Conservation (phyloP, 2,113 vertebrate genomes). For the Phalacrocorax aristotelis region DNA sequence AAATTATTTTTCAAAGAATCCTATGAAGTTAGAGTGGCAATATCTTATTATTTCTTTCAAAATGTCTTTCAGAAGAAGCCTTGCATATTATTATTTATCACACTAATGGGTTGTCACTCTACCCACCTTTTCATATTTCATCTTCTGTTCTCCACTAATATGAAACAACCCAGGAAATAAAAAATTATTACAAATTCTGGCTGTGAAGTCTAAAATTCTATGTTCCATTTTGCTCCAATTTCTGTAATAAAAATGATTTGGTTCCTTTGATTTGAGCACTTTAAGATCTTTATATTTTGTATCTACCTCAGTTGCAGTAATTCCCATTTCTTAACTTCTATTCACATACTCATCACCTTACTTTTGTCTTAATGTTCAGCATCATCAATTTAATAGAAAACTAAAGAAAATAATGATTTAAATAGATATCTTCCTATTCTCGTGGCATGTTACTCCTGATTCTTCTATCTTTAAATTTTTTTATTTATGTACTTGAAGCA, state of each 20-base stretch:
- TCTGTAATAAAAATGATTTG: background rate
- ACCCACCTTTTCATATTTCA: background rate
- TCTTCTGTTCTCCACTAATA: background rate
- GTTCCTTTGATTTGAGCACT: background rate
- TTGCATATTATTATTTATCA: conserved; percentile 50
- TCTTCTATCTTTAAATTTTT: background rate
- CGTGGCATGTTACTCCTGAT: background rate
- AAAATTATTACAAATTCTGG: background rate
- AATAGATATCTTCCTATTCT: background rate
- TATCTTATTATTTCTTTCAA: conserved; percentile 35
- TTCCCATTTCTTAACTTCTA: background rate
- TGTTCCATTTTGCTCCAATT: background rate
- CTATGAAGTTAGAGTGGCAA: conserved; percentile 23
- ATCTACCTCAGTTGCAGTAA: background rate
- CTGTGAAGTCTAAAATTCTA: background rate
- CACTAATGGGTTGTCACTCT: conserved; percentile 5
- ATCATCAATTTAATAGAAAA: background rate
- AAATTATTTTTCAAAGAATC: conserved; percentile 31
- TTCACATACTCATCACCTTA: background rate
- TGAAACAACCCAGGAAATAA: background rate
- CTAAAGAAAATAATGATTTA: background rate
- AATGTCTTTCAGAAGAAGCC: background rate
- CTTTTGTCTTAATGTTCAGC: background rate
- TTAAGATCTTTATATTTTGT: background rate
- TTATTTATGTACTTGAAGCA: background rate